A percentile compares a stretch with the other conserved stretches of the same genome.
phyloP scores from a whole-genome alignment of 2,797 vertebrate genomes.

The Lagodon rhomboides region DNA sequence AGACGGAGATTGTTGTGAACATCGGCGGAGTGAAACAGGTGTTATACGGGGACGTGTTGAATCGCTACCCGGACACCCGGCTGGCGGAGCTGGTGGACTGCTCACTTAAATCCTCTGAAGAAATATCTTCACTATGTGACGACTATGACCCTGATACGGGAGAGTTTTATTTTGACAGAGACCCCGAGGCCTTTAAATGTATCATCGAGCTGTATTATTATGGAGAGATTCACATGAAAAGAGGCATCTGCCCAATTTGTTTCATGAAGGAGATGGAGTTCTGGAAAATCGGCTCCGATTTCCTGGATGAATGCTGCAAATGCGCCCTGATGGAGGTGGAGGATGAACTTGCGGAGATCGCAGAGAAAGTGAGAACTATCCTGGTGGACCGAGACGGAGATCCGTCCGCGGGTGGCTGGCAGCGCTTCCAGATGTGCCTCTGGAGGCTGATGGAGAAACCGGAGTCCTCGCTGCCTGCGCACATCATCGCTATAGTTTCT shows the following conservation, averaged over 20 bases:
- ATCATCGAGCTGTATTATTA: constrained; percentile 94
- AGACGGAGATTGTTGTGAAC: constrained; percentile 92
- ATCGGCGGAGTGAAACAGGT: constrained; percentile 95
- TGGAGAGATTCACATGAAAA: constrained; percentile 96
- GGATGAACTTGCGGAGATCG: constrained; percentile 94
- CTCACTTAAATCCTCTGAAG: constrained; percentile 85
- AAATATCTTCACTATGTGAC: constrained; percentile 92
- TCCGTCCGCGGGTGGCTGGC: constrained; percentile 86
- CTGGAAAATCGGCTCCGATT: constrained; percentile 93
- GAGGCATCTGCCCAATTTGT: constrained; percentile 95
- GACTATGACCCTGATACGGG: constrained; percentile 93
- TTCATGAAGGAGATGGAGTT: constrained; percentile 98
- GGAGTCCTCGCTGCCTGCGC: constrained; percentile 92
- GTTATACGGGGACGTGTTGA: constrained; percentile 89
- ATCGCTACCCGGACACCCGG: constrained; percentile 92
- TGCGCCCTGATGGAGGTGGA: constrained; percentile 91
- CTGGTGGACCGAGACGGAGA: constrained; percentile 92
- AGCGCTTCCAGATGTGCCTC: constrained; percentile 89
- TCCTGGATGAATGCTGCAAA: constrained; percentile 94
- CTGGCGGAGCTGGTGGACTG: constrained; percentile 91
- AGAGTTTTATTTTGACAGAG: constrained; percentile 98
- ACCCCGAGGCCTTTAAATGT: constrained; percentile 95
- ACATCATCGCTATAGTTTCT: constrained; percentile 92
- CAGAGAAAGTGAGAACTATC: constrained; percentile 92
- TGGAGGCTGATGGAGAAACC: constrained; percentile 99